Evolutionary conservation across 1,140 invertebrate species (phyloP).

Genomic region (Charaxes varanes): DNA sequence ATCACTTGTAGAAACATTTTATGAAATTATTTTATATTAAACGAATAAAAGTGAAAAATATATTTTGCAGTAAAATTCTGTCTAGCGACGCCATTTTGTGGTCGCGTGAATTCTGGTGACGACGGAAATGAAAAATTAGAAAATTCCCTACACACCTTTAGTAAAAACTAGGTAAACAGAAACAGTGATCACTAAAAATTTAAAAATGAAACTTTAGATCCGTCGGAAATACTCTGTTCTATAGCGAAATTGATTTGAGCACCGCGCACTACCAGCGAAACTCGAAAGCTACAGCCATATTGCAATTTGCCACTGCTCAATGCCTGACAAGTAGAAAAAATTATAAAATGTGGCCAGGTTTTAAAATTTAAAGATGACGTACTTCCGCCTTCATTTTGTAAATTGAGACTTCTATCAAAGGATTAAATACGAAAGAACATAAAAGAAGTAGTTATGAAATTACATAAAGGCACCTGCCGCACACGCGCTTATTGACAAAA

Average conservation of each 20-base stretch:
- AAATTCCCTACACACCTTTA: constrained; percentile 50
- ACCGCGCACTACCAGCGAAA: constrained; percentile 69
- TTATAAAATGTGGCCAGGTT: constrained; percentile 29
- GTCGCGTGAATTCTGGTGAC: constrained; percentile 72
- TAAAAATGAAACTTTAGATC: constrained; percentile 63
- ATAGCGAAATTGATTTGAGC: constrained; percentile 58
- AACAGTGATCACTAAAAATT: constrained; percentile 60
- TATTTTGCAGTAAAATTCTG: constrained; percentile 69
- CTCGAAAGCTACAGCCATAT: constrained; percentile 70
- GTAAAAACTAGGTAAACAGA: constrained; percentile 53
- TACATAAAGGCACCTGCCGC: too few species aligned
- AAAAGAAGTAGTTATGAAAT: too few species aligned
- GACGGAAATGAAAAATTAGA: constrained; percentile 61
- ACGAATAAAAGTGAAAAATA: constrained; percentile 56
- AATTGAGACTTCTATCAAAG: too few species aligned
- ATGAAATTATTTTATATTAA: constrained; percentile 44
- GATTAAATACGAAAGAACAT: constrained; percentile 3
- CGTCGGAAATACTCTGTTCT: constrained; percentile 59
- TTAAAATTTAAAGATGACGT: constrained; percentile 23
- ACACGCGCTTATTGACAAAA: too few species aligned
- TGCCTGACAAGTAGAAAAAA: constrained; percentile 31
- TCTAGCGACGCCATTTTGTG: constrained; percentile 75
- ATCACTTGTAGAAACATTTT: constrained; percentile 42
- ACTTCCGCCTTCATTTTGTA: constrained; percentile 24
- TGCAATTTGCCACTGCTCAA: constrained; percentile 48